Evolutionary conservation across 2,888 invertebrate species (phyloP).

Genomic region (Gryllus longicercus): DNA sequence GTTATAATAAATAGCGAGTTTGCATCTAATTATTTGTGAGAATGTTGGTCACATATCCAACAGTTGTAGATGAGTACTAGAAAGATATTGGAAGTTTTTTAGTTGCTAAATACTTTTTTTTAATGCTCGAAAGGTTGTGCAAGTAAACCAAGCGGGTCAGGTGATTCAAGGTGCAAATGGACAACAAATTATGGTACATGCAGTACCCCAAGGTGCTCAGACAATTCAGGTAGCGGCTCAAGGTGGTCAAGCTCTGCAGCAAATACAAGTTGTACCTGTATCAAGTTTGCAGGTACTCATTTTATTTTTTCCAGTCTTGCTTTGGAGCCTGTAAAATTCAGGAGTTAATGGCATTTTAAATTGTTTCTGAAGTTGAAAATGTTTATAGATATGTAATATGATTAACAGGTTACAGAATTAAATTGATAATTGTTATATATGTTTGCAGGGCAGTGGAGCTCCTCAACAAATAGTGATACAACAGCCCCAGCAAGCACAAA

Average conservation of each 20-base stretch:
- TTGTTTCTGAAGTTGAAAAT: background rate
- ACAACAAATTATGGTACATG: conserved; percentile 68
- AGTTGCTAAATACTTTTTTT: background rate
- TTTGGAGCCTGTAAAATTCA: too few species aligned
- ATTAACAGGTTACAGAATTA: background rate
- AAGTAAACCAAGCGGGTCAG: conserved; percentile 55
- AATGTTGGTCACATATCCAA: too few species aligned
- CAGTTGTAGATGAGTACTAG: too few species aligned
- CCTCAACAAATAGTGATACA: conserved; percentile 59
- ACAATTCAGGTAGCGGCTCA: conserved; percentile 63
- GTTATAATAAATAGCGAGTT: too few species aligned
- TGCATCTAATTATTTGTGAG: too few species aligned
- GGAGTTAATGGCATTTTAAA: too few species aligned
- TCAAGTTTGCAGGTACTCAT: conserved; percentile 42
- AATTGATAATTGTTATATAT: background rate
- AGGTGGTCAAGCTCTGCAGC: conserved; percentile 62
- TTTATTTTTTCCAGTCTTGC: too few species aligned
- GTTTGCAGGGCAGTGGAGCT: conserved; percentile 51
- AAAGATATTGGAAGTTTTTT: background rate
- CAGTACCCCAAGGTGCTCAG: conserved; percentile 59
- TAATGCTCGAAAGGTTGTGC: conserved; percentile 52
- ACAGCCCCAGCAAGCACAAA: conserved; percentile 67
- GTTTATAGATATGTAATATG: background rate
- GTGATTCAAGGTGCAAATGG: conserved; percentile 65
- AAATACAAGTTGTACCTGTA: conserved; percentile 71